Evolutionary conservation across 1,140 invertebrate species (phyloP), one percentile per base, ranked within the genome.

Genomic region (Dryas iulia): DNA sequence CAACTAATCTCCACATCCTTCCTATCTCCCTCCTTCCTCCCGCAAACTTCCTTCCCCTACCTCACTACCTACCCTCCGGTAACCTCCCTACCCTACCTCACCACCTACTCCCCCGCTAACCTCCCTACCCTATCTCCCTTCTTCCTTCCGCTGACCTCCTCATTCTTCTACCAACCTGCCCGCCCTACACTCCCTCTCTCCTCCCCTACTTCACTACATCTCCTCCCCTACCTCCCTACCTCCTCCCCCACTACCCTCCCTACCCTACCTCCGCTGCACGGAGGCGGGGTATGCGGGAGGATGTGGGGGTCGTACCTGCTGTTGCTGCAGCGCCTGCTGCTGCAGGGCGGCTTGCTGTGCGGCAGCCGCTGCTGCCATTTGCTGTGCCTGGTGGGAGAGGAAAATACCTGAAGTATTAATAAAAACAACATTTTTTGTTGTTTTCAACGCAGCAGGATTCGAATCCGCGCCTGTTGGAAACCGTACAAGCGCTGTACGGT

Each of bases 261-360:
- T 21, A 11, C 11, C 14, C 21, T 83, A 85, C 74, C 83, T 73
- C 2, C 80, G 60, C 31, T 73, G 76, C 5, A 74, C 77, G 30
- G 23, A 65, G 12, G 83, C 77, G 69, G 86, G 86, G 78, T 87
- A 88, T 4, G 87, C 87, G 66, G 87, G 86, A 59, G 86, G 87
- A 67, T 76, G 83, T 35, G 78, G 79, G 39, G 87, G 86, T 5
- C 85, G 84, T 88, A 90, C 86, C 87, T 90, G 86, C 64, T 90
- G 87, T 68, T 90, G 87, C 54, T 90, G 87, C 56, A 87, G 12
- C 25, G 79, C 86, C 35, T 86, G 86, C 69, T 87, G 86, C 73
- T 87, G 86, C 61, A 87, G 66, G 14, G 84, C 84, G 1, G 82
- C 86, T 25, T 90, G 87, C 69, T 88, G 86, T 57, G 84, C 84